Evolutionary conservation across 2,888 invertebrate species (phyloP), one percentile per base, ranked within the genome.

Genomic region (Coleophora deauratella): DNA sequence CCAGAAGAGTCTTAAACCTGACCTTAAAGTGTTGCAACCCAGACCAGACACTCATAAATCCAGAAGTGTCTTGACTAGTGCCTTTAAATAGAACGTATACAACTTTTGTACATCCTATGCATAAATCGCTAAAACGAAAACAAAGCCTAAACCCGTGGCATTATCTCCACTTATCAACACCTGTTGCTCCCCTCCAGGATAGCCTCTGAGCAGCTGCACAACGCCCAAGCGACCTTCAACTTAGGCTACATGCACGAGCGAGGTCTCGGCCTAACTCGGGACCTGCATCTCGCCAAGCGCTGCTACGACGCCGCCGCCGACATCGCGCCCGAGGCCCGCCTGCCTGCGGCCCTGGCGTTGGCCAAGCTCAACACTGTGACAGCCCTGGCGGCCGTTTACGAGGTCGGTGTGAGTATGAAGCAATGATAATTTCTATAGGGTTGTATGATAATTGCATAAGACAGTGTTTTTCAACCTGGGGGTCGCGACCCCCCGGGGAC

Each of bases 221-320:
- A 95, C 74, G 96, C 99, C 0, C 97, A 99, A 72, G 99, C 99
- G 3, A 98, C 98, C 91, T 99, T 99, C 78, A 99, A 99, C 85
- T 88, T 99, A 50, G 99, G 97, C 15, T 99, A 98, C 77, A 99
- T 99, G 99, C 98, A 99, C 78, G 98, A 99, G 77, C 94, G 95
- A 54, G 99, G 99, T 0, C 86, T 98, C 15, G 99, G 99, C 7
- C 92, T 99, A 81, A 87, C 90, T 7, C 89, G 88, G 41, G 94
- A 99, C 85, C 91, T 96, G 64, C 97, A 99, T 85, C 85, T 99
- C 44, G 99, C 99, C 21, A 99, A 99, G 84, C 89, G 99, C 21
- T 95, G 95, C 74, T 99, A 99, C 84, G 99, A 99, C 87, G 89
- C 95, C 74, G 98, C 98, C 1, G 95, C 95, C 0, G 96, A 98